Evolutionary conservation across 2,113 vertebrate genomes (phyloP), one percentile per base, ranked within the genome.

Genomic region (Chelonoidis abingdonii): DNA sequence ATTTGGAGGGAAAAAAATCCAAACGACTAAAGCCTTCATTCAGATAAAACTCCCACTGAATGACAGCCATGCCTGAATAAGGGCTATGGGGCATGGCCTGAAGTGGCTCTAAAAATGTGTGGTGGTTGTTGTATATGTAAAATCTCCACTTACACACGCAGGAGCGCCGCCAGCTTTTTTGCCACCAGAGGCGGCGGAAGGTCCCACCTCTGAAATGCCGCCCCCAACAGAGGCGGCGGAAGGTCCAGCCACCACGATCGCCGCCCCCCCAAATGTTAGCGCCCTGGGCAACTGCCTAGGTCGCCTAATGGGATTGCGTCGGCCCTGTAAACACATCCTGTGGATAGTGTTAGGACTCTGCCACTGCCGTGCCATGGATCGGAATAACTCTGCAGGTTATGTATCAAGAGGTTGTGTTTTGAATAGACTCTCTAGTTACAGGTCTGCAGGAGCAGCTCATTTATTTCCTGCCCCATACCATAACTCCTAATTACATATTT

Each of bases 381-480:
- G 1, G 8, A 29, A 78, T 78, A 47, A 25, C 75, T 4, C 24
- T 27, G 12, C 22, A 27, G 41, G 41, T 49, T 49, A 49, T 49
- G n/a, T 80, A 84, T 53, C 52, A 72, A 0, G 0, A 72, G 38
- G 4, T 13, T 2, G 25, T 35, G 24, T 2, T 65, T 52, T 56
- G 50, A 84, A 92, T 65, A 76, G 19, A 27, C 25, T 53, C 3
- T 3, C 62, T 62, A 16, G 31, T 84, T 87, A 50, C 4, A 88
- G 86, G 57, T 2, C 13, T 49, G 81, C 78, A 85, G 50, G 38
- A 53, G 10, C 35, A 94, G 35, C 52, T 78, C 54, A 56, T 41
- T 50, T 27, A 9, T 49, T 57, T 83, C 49, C 86, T 14, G 11
- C 35, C 35, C 6, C 1, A 6, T 87, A 11, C 53, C 80, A 0